Evolutionary conservation across 1,140 invertebrate genomes (phyloP).

Genomic region (Palaemon carinicauda): DNA sequence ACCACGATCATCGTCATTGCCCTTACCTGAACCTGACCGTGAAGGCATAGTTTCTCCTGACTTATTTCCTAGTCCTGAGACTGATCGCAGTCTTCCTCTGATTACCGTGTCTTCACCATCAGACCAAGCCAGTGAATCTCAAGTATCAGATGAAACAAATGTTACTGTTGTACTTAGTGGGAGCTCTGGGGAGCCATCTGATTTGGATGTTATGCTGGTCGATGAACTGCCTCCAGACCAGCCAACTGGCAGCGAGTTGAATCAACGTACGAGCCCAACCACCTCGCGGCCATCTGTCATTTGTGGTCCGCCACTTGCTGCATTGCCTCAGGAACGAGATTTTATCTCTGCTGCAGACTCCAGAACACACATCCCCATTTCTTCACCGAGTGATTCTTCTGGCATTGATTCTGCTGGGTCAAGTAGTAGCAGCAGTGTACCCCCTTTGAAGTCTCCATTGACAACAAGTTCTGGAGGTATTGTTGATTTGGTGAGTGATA

Average conservation of each 20-base stretch:
- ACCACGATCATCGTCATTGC: constrained; percentile 55
- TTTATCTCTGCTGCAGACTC: background rate
- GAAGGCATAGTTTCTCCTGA: constrained; percentile 47
- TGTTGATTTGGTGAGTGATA: constrained; percentile 41
- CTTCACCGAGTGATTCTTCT: background rate
- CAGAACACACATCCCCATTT: background rate
- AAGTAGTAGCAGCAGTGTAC: background rate
- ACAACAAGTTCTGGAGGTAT: constrained; percentile 11
- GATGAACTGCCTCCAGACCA: constrained; percentile 39
- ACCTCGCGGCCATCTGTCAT: constrained; percentile 41
- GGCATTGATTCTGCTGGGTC: background rate
- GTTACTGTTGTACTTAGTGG: constrained; percentile 44
- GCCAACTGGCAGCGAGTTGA: background rate
- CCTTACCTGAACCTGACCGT: constrained; percentile 39
- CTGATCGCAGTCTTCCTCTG: constrained; percentile 49
- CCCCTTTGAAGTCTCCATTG: constrained; percentile 5
- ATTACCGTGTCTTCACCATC: constrained; percentile 57
- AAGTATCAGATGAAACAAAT: constrained; percentile 52
- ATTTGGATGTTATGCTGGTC: constrained; percentile 34
- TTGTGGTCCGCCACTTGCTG: constrained; percentile 35
- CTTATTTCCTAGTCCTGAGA: constrained; percentile 40
- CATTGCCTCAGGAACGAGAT: background rate
- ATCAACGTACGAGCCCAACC: background rate
- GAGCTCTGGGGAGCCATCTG: constrained; percentile 33
- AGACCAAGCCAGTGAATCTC: constrained; percentile 52